phyloP scores from a whole-genome alignment of 2,888 invertebrate species.

The Acrobasis consociella region DNA sequence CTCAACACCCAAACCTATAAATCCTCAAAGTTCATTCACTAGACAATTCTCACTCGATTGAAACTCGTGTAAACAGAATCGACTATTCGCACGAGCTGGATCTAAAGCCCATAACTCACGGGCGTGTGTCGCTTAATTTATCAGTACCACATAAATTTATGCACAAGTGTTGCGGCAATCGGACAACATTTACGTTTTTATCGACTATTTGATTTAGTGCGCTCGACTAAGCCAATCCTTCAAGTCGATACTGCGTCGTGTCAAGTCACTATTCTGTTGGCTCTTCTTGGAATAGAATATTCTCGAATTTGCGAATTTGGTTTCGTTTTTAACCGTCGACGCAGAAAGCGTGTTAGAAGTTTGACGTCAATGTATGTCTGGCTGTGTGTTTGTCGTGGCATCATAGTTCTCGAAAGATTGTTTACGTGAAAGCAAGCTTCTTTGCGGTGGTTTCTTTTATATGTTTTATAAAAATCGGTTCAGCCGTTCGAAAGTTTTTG shows the following conservation, averaged over 20 bases:
- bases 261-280: slow-evolving; percentile 46
- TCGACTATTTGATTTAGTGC: slow-evolving; percentile 77
- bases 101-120: slow-evolving; percentile 61
- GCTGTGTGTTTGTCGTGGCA: too few relatives aligned
- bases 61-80: slow-evolving; percentile 14
- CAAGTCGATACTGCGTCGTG: slow-evolving; percentile 67
- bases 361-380: too few relatives aligned
- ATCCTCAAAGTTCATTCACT: background rate
- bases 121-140: slow-evolving; percentile 68
- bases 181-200: slow-evolving; percentile 82
- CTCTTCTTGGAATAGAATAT: background rate
- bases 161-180: slow-evolving; percentile 72
- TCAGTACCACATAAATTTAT: slow-evolving; percentile 76
- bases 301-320: too few relatives aligned
- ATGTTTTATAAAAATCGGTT: too few relatives aligned
- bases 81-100: slow-evolving; percentile 14
- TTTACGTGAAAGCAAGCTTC: too few relatives aligned
- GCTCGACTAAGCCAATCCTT: slow-evolving; percentile 68
- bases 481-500: too few relatives aligned
- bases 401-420: too few relatives aligned
- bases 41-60: slow-evolving; percentile 11
- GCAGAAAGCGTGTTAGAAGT: too few relatives aligned
- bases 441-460: too few relatives aligned
- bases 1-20: too few relatives aligned
- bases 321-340: too few relatives aligned